Conservation (phyloP, 1,140 invertebrate genomes). For the Stegodyphus dumicola region DNA sequence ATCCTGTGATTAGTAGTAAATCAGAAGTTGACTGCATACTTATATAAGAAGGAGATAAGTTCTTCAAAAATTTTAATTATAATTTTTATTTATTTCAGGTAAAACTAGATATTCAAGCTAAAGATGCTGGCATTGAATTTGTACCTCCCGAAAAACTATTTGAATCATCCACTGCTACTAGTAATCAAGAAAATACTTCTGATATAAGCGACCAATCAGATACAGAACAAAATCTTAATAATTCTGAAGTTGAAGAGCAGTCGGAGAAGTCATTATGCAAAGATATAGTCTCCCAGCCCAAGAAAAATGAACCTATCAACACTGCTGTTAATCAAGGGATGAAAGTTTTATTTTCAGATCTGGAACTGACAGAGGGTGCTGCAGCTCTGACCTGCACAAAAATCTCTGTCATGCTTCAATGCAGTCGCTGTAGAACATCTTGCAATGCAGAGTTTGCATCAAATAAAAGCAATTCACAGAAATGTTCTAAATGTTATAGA, state of each 20-base stretch:
- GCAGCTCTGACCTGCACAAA: constrained; percentile 65
- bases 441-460: constrained; percentile 64
- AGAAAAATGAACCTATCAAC: not conserved
- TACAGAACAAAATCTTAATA: not conserved
- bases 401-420: constrained; percentile 65
- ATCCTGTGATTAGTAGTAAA: too few species aligned
- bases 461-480: constrained; percentile 63
- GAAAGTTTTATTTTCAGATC: constrained; percentile 65
- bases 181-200: not conserved
- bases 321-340: constrained; percentile 63
- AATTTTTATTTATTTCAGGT: constrained; percentile 12
- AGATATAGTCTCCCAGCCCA: too few species aligned
- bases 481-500: constrained; percentile 66
- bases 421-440: constrained; percentile 67
- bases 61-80: too few species aligned
- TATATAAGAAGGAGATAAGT: too few species aligned
- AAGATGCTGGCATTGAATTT: constrained; percentile 45
- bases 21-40: too few species aligned
- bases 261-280: not conserved
- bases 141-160: constrained; percentile 11
- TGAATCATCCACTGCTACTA: not conserved
- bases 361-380: constrained; percentile 65
- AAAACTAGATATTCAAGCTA: constrained; percentile 22
- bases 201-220: not conserved
- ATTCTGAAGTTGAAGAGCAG: not conserved